These are phyloP conservation scores for Anser brachyrhynchus DNA, from an alignment of 2,113 vertebrate species.

Conservation along the genomic window DNA sequence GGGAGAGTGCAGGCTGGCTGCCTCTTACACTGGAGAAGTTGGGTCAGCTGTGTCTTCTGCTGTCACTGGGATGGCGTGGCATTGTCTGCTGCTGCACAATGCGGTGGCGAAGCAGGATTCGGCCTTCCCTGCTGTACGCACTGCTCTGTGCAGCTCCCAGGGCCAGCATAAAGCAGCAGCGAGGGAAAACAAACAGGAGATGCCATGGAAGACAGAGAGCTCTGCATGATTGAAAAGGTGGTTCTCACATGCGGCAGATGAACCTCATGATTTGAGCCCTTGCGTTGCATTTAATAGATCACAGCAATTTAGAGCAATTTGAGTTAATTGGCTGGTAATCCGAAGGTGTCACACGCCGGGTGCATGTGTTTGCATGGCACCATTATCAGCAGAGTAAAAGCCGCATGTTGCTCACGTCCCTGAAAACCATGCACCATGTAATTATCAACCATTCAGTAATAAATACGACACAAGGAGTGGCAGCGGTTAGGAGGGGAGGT, in stretches of 20 bases:
- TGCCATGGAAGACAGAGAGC: neutral
- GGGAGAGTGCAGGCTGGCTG: too few species aligned
- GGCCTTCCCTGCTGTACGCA: neutral
- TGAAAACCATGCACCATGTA: neutral
- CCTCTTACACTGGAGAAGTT: too few species aligned
- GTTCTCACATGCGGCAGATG: neutral
- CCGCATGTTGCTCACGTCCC: neutral
- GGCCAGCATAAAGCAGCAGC: neutral
- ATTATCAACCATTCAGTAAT: neutral
- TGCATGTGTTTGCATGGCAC: neutral
- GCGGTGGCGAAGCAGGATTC: too few species aligned
- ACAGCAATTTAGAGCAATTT: neutral
- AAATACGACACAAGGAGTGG: neutral
- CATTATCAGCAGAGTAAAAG: neutral
- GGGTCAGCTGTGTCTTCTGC: too few species aligned
- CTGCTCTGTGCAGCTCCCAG: neutral
- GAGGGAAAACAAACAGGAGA: rapidly evolving
- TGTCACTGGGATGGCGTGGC: too few species aligned
- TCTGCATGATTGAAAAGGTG: neutral
- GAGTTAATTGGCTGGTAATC: neutral
- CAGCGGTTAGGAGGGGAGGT: neutral
- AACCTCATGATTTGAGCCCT: neutral
- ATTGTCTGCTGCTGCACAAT: too few species aligned
- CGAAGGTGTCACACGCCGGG: neutral
- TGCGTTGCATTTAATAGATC: neutral